Base-by-base conservation (phyloP, 2,113 vertebrate genomes). In the Panthera tigris region DNA sequence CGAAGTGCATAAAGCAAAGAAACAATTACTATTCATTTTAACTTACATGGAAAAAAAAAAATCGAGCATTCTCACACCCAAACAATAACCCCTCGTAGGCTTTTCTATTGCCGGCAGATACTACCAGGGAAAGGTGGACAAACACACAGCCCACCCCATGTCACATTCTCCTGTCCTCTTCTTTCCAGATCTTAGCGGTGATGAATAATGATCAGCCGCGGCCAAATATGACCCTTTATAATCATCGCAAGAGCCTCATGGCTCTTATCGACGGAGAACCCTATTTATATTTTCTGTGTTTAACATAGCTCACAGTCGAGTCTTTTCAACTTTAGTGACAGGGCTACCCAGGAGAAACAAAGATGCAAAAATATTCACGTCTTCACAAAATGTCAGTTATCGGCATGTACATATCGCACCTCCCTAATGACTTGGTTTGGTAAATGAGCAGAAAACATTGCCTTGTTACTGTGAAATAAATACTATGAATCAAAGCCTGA, bases 391-490 rank as follows among this genome's bases (percentile, higher is more conserved):
- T 86, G 65, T 91, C 89, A 96, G 74, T 57, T 79, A 73, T 73
- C 73, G 69, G 68, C 73, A 65, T 33, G 48, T 69, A 50, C 25
- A 68, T 79, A 93, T 4, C 63, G 6, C 18, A 23, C 71, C 39
- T 97, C 88, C 29, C 85, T 79, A 68, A 95, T 89, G 94, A 63
- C 66, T 86, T 65, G 68, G 14, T 71, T 93, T 95, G 57, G 74
- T 87, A 92, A 95, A 80, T 11, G 9, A 95, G 79, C 39, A 57
- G 61, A 89, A 91, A 82, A 69, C 18, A 69, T 33, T 23, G 39
- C 68, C 61, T 91, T 95, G n/a, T 89, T 82, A 55, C 91, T 93
- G 27, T 93, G 71, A 76, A 92, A 91, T 11, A 91, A 94, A 91
- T n/a, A 25, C 8, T 71, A 0, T 18, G 74, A 96, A 80, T 69